These are phyloP conservation scores for Bostrychus sinensis DNA, from an alignment of 2,113 vertebrate species.

Conservation along the genomic window DNA sequence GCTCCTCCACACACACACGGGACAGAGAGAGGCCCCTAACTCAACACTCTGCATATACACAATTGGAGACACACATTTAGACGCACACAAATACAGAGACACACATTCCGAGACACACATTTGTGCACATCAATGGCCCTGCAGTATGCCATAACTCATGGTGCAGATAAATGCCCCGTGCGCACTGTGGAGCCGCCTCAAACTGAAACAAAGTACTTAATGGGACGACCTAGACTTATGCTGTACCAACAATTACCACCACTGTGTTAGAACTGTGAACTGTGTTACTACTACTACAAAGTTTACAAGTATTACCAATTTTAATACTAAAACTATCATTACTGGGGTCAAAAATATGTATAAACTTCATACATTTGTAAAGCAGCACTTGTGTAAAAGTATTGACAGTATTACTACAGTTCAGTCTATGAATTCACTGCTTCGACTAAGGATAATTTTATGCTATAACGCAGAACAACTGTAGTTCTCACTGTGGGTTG, in stretches of 20 bases:
- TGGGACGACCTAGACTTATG: neutral
- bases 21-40: conserved; percentile 34
- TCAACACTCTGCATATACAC: conserved; percentile 55
- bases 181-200: conserved; percentile 58
- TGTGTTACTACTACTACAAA: no score
- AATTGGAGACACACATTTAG: conserved; percentile 53
- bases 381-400: neutral
- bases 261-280: neutral
- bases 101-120: no score
- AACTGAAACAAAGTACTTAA: neutral
- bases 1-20: conserved; percentile 25
- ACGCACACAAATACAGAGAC: no score
- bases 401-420: neutral
- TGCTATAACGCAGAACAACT: neutral
- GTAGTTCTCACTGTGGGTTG: conserved; percentile 4
- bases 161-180: conserved; percentile 70
- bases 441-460: neutral
- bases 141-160: conserved; percentile 62
- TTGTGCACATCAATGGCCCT: conserved; percentile 61
- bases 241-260: neutral
- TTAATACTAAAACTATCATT: no score
- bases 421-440: neutral
- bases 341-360: no score
- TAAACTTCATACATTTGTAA: neutral
- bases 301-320: no score